phyloP scores from a whole-genome alignment of 2,888 invertebrate species.

The Hecatera dysodea region DNA sequence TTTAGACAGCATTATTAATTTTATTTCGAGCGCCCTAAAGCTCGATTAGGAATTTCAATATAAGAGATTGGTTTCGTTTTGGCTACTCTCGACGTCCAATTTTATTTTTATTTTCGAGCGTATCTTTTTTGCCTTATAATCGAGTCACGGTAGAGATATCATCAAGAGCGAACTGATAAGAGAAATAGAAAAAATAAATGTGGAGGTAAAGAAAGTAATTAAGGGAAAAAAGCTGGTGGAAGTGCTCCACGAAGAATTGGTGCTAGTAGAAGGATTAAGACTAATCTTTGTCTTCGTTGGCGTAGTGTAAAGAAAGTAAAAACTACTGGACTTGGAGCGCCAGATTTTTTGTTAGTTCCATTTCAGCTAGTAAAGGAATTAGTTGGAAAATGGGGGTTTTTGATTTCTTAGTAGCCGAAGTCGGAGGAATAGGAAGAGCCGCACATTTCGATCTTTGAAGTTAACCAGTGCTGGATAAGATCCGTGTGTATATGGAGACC shows the following conservation, averaged over 20 bases:
- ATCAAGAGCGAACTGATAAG: slow-evolving; percentile 30
- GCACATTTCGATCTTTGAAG: too few relatives aligned
- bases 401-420: too few relatives aligned
- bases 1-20: slow-evolving; percentile 58
- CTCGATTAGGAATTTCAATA: slow-evolving; percentile 40
- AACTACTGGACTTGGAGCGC: background rate
- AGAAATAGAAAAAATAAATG: slow-evolving; percentile 17
- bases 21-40: slow-evolving; percentile 19
- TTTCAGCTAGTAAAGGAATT: too few relatives aligned
- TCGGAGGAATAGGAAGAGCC: too few relatives aligned
- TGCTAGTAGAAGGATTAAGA: background rate
- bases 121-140: slow-evolving; percentile 17
- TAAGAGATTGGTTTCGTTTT: slow-evolving; percentile 32
- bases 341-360: too few relatives aligned
- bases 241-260: background rate
- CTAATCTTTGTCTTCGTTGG: slow-evolving; percentile 1
- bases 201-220: slow-evolving; percentile 33
- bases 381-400: too few relatives aligned
- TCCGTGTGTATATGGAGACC: too few relatives aligned
- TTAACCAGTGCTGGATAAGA: too few relatives aligned
- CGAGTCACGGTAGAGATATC: slow-evolving; percentile 31
- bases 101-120: slow-evolving; percentile 26
- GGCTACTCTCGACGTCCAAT: slow-evolving; percentile 9
- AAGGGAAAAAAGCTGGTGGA: slow-evolving; percentile 17
- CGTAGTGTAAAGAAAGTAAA: background rate